Evolutionary conservation across 1,140 invertebrate genomes (phyloP).

Genomic region (Mamestra configurata): DNA sequence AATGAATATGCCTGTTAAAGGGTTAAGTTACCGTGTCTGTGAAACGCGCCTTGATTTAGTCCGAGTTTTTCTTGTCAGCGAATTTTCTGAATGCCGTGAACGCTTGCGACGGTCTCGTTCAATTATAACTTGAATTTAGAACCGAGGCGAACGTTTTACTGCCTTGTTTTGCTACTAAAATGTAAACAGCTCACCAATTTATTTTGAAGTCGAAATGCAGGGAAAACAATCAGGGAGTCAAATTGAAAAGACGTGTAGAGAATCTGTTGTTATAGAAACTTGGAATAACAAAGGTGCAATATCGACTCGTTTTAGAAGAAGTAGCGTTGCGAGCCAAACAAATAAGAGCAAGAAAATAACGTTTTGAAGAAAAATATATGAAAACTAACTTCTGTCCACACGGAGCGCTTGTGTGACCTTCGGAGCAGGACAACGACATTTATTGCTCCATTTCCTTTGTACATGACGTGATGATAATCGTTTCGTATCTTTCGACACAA

Average conservation of each 20-base stretch:
- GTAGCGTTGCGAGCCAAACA: slow-evolving; percentile 34
- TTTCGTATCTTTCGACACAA: slow-evolving; percentile 35
- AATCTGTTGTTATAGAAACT: slow-evolving; percentile 48
- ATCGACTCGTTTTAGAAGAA: slow-evolving; percentile 45
- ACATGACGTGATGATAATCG: slow-evolving; percentile 44
- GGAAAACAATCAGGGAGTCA: slow-evolving; percentile 47
- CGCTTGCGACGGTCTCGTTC: slow-evolving; percentile 19
- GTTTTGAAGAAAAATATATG: slow-evolving; percentile 38
- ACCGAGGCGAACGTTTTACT: slow-evolving; percentile 31
- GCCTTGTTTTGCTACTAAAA: slow-evolving; percentile 43
- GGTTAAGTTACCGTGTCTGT: slow-evolving; percentile 51
- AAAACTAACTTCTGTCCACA: slow-evolving; percentile 21
- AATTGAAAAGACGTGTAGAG: slow-evolving; percentile 50
- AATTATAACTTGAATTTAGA: slow-evolving; percentile 45
- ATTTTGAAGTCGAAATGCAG: slow-evolving; percentile 24
- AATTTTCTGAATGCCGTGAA: slow-evolving; percentile 46
- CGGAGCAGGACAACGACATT: slow-evolving; percentile 22
- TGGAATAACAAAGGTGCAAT: slow-evolving; percentile 50
- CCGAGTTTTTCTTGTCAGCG: slow-evolving; percentile 51
- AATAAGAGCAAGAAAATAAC: slow-evolving; percentile 41
- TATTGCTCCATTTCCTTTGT: slow-evolving; percentile 38
- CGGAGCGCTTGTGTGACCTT: slow-evolving; percentile 28
- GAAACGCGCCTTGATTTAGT: slow-evolving; percentile 50
- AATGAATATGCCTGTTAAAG: too few relatives aligned
- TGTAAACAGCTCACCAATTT: slow-evolving; percentile 37